phyloP scores from a whole-genome alignment of 2,888 invertebrate species.

The Teinopalpus imperialis region DNA sequence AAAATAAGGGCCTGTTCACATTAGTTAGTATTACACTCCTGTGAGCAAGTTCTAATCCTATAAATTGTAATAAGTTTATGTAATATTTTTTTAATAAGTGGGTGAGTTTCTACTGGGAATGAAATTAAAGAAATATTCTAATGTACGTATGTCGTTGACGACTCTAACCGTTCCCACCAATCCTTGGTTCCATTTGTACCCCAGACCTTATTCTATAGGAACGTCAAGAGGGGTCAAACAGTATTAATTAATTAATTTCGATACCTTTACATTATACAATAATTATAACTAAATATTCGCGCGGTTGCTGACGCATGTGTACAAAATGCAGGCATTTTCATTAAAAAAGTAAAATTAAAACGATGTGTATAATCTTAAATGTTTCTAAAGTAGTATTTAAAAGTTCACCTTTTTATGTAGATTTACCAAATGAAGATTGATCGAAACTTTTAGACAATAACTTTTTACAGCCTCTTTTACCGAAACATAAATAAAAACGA shows the following conservation, averaged over 20 bases:
- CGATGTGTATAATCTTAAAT: slow-evolving; percentile 43
- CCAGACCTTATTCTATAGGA: slow-evolving; percentile 38
- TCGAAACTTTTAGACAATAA: slow-evolving; percentile 75
- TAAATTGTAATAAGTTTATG: no score
- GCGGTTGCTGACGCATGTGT: slow-evolving; percentile 48
- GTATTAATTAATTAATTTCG: slow-evolving; percentile 77
- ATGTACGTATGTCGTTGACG: background rate
- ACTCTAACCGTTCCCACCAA: slow-evolving; percentile 36
- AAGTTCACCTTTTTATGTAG: slow-evolving; percentile 48
- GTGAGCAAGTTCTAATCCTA: no score
- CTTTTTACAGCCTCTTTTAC: slow-evolving; percentile 77
- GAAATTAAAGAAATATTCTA: background rate
- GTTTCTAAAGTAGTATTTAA: slow-evolving; percentile 47
- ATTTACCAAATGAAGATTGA: slow-evolving; percentile 61
- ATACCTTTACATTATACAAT: slow-evolving; percentile 59
- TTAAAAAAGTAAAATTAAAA: slow-evolving; percentile 34
- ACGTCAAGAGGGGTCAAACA: slow-evolving; percentile 66
- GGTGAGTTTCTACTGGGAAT: slow-evolving; percentile 17
- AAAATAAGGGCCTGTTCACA: slow-evolving; percentile 10
- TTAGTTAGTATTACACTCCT: no score
- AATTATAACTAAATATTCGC: slow-evolving; percentile 45
- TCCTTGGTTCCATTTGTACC: slow-evolving; percentile 40
- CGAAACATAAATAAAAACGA: slow-evolving; percentile 72
- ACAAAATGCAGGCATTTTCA: slow-evolving; percentile 35
- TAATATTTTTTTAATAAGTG: no score